Conservation (phyloP, 30 jellyfish, hydroid and myxozoan genomes). For the Aurelia aurita complex sp. Pacific region DNA sequence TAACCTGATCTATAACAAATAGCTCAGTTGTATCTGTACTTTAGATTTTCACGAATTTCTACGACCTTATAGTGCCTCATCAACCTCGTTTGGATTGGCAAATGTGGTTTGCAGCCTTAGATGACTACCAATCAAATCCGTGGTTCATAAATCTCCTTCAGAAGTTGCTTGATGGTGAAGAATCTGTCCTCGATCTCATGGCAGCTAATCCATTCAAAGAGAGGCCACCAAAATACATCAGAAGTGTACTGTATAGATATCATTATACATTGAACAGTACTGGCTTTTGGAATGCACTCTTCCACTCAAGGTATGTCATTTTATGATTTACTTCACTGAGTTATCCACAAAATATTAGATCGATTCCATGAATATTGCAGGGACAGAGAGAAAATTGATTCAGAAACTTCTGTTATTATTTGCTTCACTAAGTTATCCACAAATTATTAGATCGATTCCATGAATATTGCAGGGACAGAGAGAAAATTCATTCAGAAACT, state of each 20-base stretch:
- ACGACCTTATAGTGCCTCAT: slow-evolving; percentile 54
- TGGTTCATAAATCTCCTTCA: slow-evolving; percentile 64
- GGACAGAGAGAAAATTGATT: too few species aligned
- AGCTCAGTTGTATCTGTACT: too few species aligned
- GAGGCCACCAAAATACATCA: slow-evolving; percentile 67
- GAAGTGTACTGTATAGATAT: slow-evolving; percentile 66
- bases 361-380: too few species aligned
- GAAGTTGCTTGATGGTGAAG: slow-evolving; percentile 53
- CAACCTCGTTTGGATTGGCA: slow-evolving; percentile 93
- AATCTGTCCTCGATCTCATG: slow-evolving; percentile 60
- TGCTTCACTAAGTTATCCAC: too few species aligned
- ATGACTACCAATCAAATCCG: slow-evolving; percentile 45
- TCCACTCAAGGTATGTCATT: slow-evolving; percentile 22
- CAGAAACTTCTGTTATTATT: too few species aligned
- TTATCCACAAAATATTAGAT: too few species aligned
- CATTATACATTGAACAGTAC: slow-evolving; percentile 51
- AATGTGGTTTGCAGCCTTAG: slow-evolving; percentile 78
- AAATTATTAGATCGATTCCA: too few species aligned
- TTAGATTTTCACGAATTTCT: neutral
- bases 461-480: too few species aligned
- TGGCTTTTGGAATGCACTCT: slow-evolving; percentile 38
- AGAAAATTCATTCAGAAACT: too few species aligned
- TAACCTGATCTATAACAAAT: too few species aligned
- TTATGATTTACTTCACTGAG: too few species aligned
- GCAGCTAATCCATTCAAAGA: slow-evolving; percentile 45